Conservation (phyloP, 2,888 invertebrate genomes). For the Pachydiplax longipennis region DNA sequence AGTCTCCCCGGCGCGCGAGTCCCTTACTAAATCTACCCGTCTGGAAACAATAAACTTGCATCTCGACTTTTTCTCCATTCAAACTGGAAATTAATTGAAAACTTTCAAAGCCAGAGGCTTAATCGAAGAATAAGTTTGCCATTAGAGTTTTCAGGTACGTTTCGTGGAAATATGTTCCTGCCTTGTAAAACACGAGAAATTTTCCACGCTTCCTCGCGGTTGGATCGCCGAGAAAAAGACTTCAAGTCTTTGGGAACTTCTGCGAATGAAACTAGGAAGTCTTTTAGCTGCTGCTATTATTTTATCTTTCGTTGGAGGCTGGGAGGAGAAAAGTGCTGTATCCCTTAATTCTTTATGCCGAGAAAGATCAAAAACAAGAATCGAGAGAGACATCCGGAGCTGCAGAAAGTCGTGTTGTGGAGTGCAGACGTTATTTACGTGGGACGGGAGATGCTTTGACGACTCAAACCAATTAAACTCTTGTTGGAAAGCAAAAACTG, state of each 20-base stretch:
- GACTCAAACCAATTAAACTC: neutral
- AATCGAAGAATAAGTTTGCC: no score
- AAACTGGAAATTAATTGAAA: no score
- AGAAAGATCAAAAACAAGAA: neutral
- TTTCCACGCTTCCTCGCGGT: neutral
- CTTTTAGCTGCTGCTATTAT: neutral
- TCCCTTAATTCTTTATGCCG: neutral
- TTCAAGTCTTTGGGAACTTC: neutral
- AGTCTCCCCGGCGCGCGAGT: no score
- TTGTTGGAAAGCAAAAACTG: neutral
- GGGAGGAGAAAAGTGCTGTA: neutral
- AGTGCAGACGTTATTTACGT: neutral
- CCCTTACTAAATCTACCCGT: no score
- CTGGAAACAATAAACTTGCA: no score
- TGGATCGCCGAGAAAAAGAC: neutral
- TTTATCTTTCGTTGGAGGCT: neutral
- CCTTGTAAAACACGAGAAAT: neutral
- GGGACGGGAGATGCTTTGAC: neutral
- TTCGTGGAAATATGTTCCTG: neutral
- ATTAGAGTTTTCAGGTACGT: no score
- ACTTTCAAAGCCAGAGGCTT: no score
- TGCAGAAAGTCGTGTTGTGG: neutral
- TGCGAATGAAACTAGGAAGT: neutral
- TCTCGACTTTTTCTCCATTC: no score
- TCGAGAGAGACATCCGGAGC: neutral